Base-by-base conservation (phyloP, 1,140 invertebrate genomes). In the Leptinotarsa texana region DNA sequence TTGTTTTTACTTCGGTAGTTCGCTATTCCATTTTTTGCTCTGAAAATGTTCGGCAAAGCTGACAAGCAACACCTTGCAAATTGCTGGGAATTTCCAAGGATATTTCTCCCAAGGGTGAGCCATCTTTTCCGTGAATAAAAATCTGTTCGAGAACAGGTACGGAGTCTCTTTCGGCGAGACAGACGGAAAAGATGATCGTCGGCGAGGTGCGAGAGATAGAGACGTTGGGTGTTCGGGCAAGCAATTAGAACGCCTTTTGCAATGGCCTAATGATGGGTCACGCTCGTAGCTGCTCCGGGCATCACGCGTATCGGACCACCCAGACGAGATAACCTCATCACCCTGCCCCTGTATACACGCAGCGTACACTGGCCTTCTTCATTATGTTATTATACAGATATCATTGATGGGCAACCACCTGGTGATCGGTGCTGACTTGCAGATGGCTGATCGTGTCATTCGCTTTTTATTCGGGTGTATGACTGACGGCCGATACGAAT, bases 161-260 rank as follows among this genome's bases (percentile, higher is more conserved):
- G 69, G 27, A 71, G 57, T 71, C 61, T 61, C 49, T 49, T 18
- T 71, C n/a, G 48, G 42, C 42, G 51, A 61, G 51, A 57, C 21
- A 22, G 48, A 57, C 21, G 51, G 48, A 70, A 42, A 65, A 73
- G 71, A 73, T 42, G 71, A 73, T 63, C 51, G 33, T 48, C 69
- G 69, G 69, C 69, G 63, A 73, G 71, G 71, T 73, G 71, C 48
- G 22, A 82, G 80, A 79, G 76, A 79, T 78, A 78, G 78, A 82
- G 79, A 78, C 75, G 80, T 80, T 78, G 79, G 80, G 80, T 81
- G 80, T 81, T 78, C 79, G 73, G 76, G 57, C 74, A 69, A 77
- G 80, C 78, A 82, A 82, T 82, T 82, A 82, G 80, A 79, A 80
- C 80, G 80, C 80, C 80, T 82, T 82, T 82, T 79, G 80, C 80